Conservation (phyloP, 1,140 invertebrate genomes). For the Diploscapter pachys region DNA sequence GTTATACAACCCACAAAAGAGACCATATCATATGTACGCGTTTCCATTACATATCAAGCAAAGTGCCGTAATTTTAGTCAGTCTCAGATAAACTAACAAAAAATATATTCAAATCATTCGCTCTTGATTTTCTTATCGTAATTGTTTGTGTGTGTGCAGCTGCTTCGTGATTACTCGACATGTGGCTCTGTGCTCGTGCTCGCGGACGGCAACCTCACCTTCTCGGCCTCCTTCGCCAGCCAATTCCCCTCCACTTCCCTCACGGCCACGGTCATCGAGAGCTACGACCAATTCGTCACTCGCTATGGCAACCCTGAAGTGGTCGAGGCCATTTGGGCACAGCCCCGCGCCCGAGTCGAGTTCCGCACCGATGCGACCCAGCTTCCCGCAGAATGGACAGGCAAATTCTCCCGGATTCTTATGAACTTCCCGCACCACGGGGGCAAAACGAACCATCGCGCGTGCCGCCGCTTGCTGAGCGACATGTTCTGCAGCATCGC, state of each 20-base stretch:
- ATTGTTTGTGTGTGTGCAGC: too few relatives aligned
- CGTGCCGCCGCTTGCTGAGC: constrained; percentile 33
- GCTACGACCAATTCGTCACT: constrained; percentile 34
- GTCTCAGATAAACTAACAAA: too few relatives aligned
- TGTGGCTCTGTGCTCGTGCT: constrained; percentile 36
- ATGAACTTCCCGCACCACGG: constrained; percentile 56
- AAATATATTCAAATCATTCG: too few relatives aligned
- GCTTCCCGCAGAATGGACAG: constrained; percentile 22
- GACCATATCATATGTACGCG: neutral
- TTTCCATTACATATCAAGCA: too few relatives aligned
- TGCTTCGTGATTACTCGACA: neutral
- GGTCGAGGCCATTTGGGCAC: constrained; percentile 3
- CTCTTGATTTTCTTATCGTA: too few relatives aligned
- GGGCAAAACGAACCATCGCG: constrained; percentile 47
- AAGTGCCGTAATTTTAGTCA: too few relatives aligned
- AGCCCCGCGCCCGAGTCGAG: constrained; percentile 30
- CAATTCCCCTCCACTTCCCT: constrained; percentile 27
- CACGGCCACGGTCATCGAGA: constrained; percentile 44
- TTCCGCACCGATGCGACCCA: constrained; percentile 47
- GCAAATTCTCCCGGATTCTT: constrained; percentile 30
- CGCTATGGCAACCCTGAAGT: constrained; percentile 33
- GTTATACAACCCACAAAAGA: too few relatives aligned
- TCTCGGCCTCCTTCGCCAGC: constrained; percentile 36
- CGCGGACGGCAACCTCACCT: constrained; percentile 51
- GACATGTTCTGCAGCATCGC: constrained; percentile 38